These are phyloP conservation scores for Alcedo atthis DNA, from an alignment of 2,797 vertebrate genomes.

Conservation along the genomic window DNA sequence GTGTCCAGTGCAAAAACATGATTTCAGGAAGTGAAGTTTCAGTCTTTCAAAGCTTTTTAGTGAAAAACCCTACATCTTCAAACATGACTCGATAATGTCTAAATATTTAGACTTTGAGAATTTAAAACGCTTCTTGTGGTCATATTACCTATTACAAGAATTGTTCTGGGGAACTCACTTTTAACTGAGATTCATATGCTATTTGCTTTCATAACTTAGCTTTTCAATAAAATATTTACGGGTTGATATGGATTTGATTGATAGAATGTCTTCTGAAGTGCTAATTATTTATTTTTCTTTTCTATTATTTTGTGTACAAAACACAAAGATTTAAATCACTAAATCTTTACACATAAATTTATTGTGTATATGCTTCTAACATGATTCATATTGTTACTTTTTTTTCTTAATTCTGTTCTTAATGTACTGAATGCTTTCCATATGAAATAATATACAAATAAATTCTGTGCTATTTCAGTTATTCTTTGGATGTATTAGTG, in stretches of 20 bases:
- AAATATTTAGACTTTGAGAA: background rate
- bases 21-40: background rate
- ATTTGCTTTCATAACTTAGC: background rate
- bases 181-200: fast-evolving
- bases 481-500: background rate
- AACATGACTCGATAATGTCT: background rate
- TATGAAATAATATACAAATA: background rate
- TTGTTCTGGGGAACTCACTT: background rate
- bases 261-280: background rate
- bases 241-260: background rate
- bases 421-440: background rate
- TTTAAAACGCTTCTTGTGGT: background rate
- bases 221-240: background rate
- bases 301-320: background rate
- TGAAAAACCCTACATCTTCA: background rate
- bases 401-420: background rate
- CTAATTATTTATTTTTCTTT: background rate
- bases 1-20: background rate
- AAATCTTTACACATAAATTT: background rate
- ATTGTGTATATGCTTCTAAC: background rate
- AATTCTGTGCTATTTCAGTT: background rate
- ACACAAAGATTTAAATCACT: too few species aligned
- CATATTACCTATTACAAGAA: background rate
- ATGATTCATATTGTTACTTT: background rate
- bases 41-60: background rate